These are phyloP conservation scores for Zaprionus kolodkinae DNA, from an alignment of 1,140 invertebrate genomes.

Conservation along the genomic window DNA sequence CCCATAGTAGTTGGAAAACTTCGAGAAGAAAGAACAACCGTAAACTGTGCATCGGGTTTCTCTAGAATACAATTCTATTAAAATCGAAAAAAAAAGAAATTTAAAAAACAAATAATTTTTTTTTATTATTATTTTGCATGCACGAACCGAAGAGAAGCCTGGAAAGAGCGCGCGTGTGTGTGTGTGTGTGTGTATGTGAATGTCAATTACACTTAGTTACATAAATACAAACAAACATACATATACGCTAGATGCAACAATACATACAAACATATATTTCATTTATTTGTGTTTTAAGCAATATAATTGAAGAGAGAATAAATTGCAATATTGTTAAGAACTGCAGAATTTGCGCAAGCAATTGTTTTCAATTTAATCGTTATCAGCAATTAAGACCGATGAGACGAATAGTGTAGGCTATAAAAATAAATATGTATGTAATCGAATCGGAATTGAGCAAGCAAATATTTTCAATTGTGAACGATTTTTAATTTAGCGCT, in stretches of 20 bases:
- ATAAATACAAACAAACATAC: constrained; percentile 16
- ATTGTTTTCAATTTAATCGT: constrained; percentile 9
- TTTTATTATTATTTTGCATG: constrained; percentile 4
- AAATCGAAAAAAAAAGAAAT: constrained; percentile 2
- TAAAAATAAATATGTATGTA: too few relatives aligned
- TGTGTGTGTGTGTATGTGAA: constrained; percentile 11
- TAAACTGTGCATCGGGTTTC: constrained; percentile 22
- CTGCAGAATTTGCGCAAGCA: neutral
- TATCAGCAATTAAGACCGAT: neutral
- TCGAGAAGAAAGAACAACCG: constrained; percentile 1
- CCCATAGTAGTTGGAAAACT: neutral
- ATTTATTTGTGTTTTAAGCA: constrained; percentile 45
- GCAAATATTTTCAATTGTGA: neutral
- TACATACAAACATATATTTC: constrained; percentile 18
- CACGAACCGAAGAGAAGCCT: too few relatives aligned
- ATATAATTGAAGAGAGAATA: constrained; percentile 45
- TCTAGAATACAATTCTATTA: constrained; percentile 31
- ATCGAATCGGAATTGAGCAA: too few relatives aligned
- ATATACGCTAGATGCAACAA: too few relatives aligned
- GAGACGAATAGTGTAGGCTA: too few relatives aligned
- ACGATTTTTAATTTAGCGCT: neutral
- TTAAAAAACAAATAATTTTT: constrained; percentile 4
- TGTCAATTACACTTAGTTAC: constrained; percentile 32
- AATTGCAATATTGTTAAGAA: constrained; percentile 30
- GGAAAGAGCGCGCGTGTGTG: neutral